Base-by-base conservation (phyloP, 2,113 vertebrate genomes). In the Solenodon paradoxus region DNA sequence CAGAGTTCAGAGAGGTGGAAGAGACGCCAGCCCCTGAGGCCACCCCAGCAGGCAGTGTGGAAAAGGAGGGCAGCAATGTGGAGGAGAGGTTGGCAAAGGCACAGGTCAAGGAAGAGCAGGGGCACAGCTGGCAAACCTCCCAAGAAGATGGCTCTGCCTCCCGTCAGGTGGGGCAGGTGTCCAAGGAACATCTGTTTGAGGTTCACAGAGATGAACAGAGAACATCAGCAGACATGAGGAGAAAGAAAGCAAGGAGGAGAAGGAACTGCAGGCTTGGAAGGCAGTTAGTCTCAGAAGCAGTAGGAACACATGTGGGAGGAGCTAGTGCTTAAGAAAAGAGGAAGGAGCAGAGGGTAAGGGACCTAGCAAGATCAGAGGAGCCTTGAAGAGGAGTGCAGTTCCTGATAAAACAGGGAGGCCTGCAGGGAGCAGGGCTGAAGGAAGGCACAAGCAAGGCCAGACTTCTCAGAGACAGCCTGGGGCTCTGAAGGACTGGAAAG, bases 341-440 rank as follows among this genome's bases (percentile, higher is more conserved):
- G 71, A 69, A 61, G 59, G 74, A 82, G 61, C 75, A 74, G 49
- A 90, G 88, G 38, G 26, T 84, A 66, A 85, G 84, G 66, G 38
- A 49, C 15, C 57, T 28, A 38, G 42, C 15, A 28, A 85, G 61
- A 87, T 95, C 71, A 86, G 85, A 91, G 45, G 71, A 0, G 0
- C 85, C 61, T 91, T 90, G 96, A 97, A 90, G 82, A 72, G n/a
- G 80, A 68, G 61, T 42, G 26, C 78, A 66, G 79, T 64, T 94
- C 85, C 17, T 8, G 61, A 91, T 81, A 19, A 95, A 95, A 79
- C 32, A 40, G 45, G 28, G 63, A 88, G 63, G 92, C n/a, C 81
- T 84, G 20, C 19, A 17, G 72, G 79, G 79, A 88, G 72, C 38
- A 6, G 42, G 32, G 3, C 28, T 30, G 47, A 32, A 35, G 79